A percentile compares a stretch with the other conserved stretches of the same genome.
These are phyloP conservation scores for Hydrolagus colliei DNA, from an alignment of 2,797 vertebrate genomes.

Conservation along the genomic window DNA sequence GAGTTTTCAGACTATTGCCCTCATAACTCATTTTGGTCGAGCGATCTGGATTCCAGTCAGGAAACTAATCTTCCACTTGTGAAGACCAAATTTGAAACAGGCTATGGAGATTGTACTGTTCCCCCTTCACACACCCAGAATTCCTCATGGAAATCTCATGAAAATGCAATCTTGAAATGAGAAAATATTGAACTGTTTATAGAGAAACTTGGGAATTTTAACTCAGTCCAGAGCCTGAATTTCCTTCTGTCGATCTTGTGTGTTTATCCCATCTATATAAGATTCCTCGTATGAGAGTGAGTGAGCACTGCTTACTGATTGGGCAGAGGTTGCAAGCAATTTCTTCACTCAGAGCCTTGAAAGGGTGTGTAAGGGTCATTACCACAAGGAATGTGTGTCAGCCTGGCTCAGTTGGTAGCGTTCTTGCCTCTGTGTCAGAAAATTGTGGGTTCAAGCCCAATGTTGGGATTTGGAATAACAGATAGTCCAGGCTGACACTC, in stretches of 20 bases:
- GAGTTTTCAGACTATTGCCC: not conserved
- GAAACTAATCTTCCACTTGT: constrained; percentile 24
- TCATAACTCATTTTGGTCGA: constrained; percentile 14
- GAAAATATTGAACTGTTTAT: constrained; percentile 31
- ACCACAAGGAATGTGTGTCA: too few species aligned
- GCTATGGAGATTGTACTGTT: not conserved
- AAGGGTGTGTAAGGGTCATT: too few species aligned
- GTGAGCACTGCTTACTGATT: too few species aligned
- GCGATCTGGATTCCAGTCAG: constrained; percentile 8
- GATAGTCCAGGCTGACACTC: too few species aligned
- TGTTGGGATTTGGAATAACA: too few species aligned
- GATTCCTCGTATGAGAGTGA: too few species aligned
- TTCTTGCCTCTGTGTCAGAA: too few species aligned
- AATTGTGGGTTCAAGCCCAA: too few species aligned
- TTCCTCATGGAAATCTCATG: constrained; percentile 14
- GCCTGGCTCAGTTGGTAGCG: too few species aligned
- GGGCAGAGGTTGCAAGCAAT: too few species aligned
- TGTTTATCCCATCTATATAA: too few species aligned
- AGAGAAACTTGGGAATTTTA: constrained; percentile 32
- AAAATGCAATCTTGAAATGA: constrained; percentile 2
- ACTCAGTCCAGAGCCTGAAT: constrained; percentile 18
- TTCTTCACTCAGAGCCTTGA: too few species aligned
- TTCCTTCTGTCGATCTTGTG: not conserved
- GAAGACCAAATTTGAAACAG: constrained; percentile 25
- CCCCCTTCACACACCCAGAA: constrained; percentile 3